These are phyloP conservation scores for Tichodroma muraria DNA, from an alignment of 2,113 vertebrate species.

Conservation along the genomic window DNA sequence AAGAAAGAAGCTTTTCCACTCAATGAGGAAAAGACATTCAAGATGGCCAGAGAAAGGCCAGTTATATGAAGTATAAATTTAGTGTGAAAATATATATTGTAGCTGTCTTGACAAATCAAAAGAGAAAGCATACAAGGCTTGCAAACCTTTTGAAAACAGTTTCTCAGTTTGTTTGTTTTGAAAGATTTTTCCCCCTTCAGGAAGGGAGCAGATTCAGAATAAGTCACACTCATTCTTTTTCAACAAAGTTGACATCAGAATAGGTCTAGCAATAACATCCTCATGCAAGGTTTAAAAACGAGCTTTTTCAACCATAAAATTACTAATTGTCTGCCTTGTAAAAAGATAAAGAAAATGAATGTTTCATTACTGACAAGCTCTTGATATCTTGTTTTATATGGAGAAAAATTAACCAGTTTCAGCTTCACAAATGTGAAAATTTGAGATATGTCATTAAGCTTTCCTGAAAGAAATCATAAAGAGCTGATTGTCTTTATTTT, in stretches of 20 bases:
- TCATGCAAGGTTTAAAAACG: conserved; percentile 64
- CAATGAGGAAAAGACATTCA: background rate
- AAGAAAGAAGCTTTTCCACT: background rate
- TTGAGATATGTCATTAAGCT: conserved; percentile 62
- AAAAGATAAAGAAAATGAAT: conserved; percentile 74
- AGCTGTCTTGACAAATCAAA: background rate
- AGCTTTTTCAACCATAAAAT: conserved; percentile 73
- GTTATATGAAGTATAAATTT: background rate
- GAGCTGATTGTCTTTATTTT: conserved; percentile 51
- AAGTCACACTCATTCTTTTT: conserved; percentile 32
- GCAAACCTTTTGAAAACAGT: background rate
- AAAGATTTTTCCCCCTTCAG: background rate
- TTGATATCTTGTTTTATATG: conserved; percentile 67
- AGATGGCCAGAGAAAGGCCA: background rate
- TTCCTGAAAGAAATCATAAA: conserved; percentile 52
- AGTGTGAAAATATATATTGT: background rate
- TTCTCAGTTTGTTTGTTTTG: background rate
- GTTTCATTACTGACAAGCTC: conserved; percentile 69
- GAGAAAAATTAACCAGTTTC: conserved; percentile 65
- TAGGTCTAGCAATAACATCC: conserved; percentile 56
- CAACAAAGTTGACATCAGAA: conserved; percentile 63
- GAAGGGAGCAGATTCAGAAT: conserved; percentile 23
- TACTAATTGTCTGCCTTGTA: conserved; percentile 75
- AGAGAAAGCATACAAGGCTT: background rate
- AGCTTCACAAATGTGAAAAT: conserved; percentile 62